A percentile compares a stretch with the other conserved stretches of the same genome.
Evolutionary conservation across 2,113 vertebrate genomes (phyloP).

Genomic region (Melanerpes formicivorus): DNA sequence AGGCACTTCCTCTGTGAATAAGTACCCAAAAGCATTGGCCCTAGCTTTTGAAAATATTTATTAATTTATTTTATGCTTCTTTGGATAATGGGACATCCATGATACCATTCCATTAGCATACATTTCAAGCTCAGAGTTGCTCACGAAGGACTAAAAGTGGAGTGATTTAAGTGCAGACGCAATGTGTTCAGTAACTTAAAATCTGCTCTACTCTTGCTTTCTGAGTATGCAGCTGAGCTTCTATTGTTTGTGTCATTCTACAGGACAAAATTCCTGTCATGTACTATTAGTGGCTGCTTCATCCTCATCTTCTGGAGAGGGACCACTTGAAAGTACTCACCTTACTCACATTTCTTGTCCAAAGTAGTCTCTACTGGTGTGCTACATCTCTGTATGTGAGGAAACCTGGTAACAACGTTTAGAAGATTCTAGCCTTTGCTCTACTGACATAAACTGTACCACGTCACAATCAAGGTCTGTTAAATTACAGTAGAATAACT

Average conservation of each 20-base stretch:
- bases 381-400: not conserved
- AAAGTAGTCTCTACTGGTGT: not conserved
- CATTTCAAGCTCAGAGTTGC: not conserved
- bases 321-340: not conserved
- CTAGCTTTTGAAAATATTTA: not conserved
- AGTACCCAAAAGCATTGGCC: not conserved
- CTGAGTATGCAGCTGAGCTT: not conserved
- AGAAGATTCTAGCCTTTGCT: not conserved
- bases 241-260: not conserved
- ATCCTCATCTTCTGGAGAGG: not conserved
- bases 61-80: slow-evolving; percentile 12
- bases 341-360: not conserved
- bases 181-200: not conserved
- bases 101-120: slow-evolving; percentile 11
- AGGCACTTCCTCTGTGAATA: not conserved
- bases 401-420: not conserved
- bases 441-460: not conserved
- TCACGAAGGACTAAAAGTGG: not conserved
- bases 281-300: not conserved
- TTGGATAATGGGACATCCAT: not conserved
- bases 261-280: not conserved
- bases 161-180: not conserved
- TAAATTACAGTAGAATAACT: not conserved
- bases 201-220: not conserved
- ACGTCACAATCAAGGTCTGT: not conserved